These are phyloP conservation scores for Ferdinandea cuprea DNA, from an alignment of 2,888 invertebrate species.

Conservation along the genomic window DNA sequence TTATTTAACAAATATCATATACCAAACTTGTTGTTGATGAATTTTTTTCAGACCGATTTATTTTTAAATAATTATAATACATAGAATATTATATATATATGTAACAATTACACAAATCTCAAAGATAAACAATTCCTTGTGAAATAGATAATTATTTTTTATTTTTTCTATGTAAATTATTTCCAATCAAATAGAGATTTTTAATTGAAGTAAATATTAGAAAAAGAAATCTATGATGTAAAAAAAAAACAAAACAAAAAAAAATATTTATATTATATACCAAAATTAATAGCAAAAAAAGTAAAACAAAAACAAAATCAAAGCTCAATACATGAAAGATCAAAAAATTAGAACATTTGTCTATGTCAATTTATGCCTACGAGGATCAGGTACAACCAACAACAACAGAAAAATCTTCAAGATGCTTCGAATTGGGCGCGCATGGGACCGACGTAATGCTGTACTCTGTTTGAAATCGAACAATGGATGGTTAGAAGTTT, in stretches of 20 bases:
- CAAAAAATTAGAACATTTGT: constrained; percentile 76
- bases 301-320: constrained; percentile 24
- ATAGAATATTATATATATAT: constrained; percentile 59
- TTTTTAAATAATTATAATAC: constrained; percentile 49
- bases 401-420: no score
- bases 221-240: constrained; percentile 46
- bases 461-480: constrained; percentile 71
- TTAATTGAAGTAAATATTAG: constrained; percentile 48
- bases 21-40: constrained; percentile 62
- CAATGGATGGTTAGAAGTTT: constrained; percentile 25
- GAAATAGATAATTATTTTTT: constrained; percentile 56
- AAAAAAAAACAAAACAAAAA: constrained; percentile 54
- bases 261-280: constrained; percentile 62
- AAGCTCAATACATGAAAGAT: constrained; percentile 66
- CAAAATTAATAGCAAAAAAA: constrained; percentile 20
- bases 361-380: constrained; percentile 76
- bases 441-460: constrained; percentile 49
- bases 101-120: constrained; percentile 52
- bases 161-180: constrained; percentile 32
- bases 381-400: no score
- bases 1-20: constrained; percentile 56
- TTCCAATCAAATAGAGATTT: constrained; percentile 44
- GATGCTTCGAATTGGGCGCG: no score
- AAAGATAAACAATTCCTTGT: constrained; percentile 58
- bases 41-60: constrained; percentile 21